Evolutionary conservation across 2,797 vertebrate genomes (phyloP).

Genomic region (Acipenser ruthenus): DNA sequence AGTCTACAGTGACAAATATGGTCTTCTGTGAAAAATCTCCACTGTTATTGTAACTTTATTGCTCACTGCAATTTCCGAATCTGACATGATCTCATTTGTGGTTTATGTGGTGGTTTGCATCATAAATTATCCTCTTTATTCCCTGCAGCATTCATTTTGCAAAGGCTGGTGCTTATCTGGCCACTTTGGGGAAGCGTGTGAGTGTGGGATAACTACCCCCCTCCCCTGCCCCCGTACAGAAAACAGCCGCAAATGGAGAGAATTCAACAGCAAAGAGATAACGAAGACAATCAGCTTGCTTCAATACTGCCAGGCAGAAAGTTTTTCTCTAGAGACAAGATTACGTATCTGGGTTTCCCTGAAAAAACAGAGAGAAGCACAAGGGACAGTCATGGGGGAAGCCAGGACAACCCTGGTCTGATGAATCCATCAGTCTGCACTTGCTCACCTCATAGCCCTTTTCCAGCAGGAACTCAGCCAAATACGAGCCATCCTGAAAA

Average conservation of each 20-base stretch:
- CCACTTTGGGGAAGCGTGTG: slow-evolving; percentile 44
- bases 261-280: slow-evolving; percentile 52
- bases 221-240: background rate
- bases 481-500: slow-evolving; percentile 95
- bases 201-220: slow-evolving; percentile 11
- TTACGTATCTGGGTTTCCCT: slow-evolving; percentile 81
- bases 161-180: slow-evolving; percentile 52
- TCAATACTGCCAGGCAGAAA: slow-evolving; percentile 44
- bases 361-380: slow-evolving; percentile 58
- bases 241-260: slow-evolving; percentile 32
- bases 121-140: slow-evolving; percentile 47
- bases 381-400: slow-evolving; percentile 53
- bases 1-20: too few species aligned
- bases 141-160: slow-evolving; percentile 32
- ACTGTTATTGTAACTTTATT: slow-evolving; percentile 21
- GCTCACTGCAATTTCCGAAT: slow-evolving; percentile 31
- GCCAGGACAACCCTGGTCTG: slow-evolving; percentile 35
- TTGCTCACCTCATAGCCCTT: slow-evolving; percentile 94
- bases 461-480: slow-evolving; percentile 92
- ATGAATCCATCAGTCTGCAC: slow-evolving; percentile 38
- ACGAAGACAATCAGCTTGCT: slow-evolving; percentile 64
- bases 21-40: too few species aligned
- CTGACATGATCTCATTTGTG: slow-evolving; percentile 26
- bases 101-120: slow-evolving; percentile 32
- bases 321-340: slow-evolving; percentile 56